These are phyloP conservation scores for Anthophora plumipes DNA, from an alignment of 2,888 invertebrate species.

Conservation along the genomic window DNA sequence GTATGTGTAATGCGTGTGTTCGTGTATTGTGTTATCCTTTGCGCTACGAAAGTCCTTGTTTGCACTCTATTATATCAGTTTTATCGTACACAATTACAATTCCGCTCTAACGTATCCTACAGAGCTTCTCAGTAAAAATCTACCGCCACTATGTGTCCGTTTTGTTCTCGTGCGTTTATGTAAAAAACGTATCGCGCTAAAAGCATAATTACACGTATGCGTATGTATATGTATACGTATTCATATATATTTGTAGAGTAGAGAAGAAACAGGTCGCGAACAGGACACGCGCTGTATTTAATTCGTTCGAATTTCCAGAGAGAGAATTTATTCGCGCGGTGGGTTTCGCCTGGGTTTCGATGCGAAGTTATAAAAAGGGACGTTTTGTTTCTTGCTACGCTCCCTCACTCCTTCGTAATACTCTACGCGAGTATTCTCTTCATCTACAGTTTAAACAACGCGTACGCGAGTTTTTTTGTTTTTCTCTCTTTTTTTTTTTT, in stretches of 20 bases:
- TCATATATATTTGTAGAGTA: background rate
- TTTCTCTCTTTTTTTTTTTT: background rate
- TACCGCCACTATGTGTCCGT: background rate
- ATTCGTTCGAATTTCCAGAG: background rate
- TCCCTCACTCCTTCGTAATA: background rate
- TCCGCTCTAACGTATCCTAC: conserved; percentile 17
- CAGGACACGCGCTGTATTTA: background rate
- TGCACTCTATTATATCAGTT: background rate
- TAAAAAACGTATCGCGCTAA: conserved; percentile 8
- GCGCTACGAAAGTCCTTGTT: conserved; percentile 13
- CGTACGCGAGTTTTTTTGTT: conserved; percentile 38
- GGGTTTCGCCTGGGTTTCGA: conserved; percentile 11
- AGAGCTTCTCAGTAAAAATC: conserved; percentile 19
- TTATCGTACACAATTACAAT: conserved; percentile 13
- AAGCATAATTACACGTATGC: conserved; percentile 18
- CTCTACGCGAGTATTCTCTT: background rate
- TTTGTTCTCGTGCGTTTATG: background rate
- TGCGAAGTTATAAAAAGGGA: conserved; percentile 54
- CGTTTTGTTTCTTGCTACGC: conserved; percentile 32
- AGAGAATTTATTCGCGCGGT: conserved; percentile 2
- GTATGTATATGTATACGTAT: too few species aligned
- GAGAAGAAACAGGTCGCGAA: conserved; percentile 17
- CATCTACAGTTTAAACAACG: conserved; percentile 30
- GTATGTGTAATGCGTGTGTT: background rate
- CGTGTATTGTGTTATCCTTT: background rate